phyloP scores from a whole-genome alignment of 2,113 vertebrate genomes.

The Lepidothrix coronata region DNA sequence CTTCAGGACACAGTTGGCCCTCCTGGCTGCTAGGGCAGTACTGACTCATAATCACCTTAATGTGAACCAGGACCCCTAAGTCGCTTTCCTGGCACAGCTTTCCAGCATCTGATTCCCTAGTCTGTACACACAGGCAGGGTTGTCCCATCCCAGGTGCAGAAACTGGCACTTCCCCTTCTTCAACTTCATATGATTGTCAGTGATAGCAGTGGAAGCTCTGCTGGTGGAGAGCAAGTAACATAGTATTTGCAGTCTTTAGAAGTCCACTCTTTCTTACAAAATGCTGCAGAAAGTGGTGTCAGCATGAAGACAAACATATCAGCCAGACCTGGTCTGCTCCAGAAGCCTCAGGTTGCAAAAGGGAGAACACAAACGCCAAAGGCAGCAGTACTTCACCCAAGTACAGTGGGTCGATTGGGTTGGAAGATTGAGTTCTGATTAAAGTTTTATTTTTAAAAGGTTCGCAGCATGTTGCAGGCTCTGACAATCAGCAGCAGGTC shows the following conservation, averaged over 20 bases:
- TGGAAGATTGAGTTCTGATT: neutral
- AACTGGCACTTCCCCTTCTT: no score
- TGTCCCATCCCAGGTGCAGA: neutral
- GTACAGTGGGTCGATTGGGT: fast-evolving
- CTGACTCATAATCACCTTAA: no score
- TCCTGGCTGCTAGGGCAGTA: no score
- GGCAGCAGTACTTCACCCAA: neutral
- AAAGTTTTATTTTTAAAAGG: neutral
- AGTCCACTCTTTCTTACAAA: neutral
- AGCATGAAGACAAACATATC: fast-evolving
- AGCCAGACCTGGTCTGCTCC: neutral
- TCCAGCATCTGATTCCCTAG: no score
- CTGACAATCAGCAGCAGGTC: neutral
- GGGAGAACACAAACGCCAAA: neutral
- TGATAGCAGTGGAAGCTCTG: neutral
- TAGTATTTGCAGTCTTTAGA: neutral
- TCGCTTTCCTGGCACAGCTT: no score
- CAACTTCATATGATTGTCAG: no score
- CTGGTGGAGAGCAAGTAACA: neutral
- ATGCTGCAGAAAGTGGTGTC: neutral
- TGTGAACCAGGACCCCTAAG: no score
- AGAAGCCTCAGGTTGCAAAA: neutral
- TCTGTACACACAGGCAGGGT: no score
- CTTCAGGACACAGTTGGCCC: no score
- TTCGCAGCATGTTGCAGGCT: fast-evolving